Evolutionary conservation across 2,113 vertebrate genomes (phyloP), one percentile per base, ranked within the genome.

Genomic region (Dendropsophus ebraccatus): DNA sequence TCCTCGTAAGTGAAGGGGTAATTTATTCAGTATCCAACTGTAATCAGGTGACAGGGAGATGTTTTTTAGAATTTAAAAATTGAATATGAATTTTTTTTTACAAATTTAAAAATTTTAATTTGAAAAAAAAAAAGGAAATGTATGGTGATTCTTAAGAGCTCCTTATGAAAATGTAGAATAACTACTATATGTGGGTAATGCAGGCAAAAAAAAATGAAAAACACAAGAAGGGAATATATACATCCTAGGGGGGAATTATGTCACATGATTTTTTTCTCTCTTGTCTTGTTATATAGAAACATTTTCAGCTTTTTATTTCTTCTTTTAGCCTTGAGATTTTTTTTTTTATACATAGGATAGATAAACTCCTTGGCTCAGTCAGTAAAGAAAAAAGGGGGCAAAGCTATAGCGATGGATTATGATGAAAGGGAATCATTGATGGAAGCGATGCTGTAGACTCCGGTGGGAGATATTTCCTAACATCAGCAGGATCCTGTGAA

Each of bases 401-500:
- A 13, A 81, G 69, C 28, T 41, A 45, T 47, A 74, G 32, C n/a
- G 56, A 58, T 12, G n/a, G 70, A 58, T 83, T 37, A 23, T 28
- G 23, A 83, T 83, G 49, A 83, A 74, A 83, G 49, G 49, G 67
- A 83, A 83, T 83, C 23, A 60, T 74, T 74, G 72, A 83, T 74
- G 32, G 65, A 45, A 23, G 52, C 35, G 19, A 37, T 10, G 81
- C 62, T 30, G 82, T 12, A 56, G n/a, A 17, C 58, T 74, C 30
- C 67, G 25, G 37, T 58, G 49, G 54, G 50, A 74, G 52, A 73
- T 28, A 58, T 73, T 56, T 82, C 25, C 50, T 54, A 83, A 32
- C 23, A 45, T 21, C 52, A 83, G 70, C 21, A 74, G 65, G 62
- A 45, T 17, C 13, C 52, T 83, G 67, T 58, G 58, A 74, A 83